Evolutionary conservation across 2,888 invertebrate genomes (phyloP).

Genomic region (Nomada hirtipes): DNA sequence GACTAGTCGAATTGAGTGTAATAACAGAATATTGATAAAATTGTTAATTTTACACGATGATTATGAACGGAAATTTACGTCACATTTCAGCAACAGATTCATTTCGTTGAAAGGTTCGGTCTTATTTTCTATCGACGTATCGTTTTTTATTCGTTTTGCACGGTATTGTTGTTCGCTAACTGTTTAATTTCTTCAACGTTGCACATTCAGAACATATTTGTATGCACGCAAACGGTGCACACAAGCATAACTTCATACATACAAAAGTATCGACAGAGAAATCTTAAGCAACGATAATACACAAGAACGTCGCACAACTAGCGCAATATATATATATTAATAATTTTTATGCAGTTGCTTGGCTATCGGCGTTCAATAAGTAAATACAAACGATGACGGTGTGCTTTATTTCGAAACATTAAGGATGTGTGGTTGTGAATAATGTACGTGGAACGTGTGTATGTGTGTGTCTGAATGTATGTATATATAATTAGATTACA

Average conservation of each 20-base stretch:
- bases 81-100: too few species aligned
- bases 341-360: slow-evolving; percentile 52
- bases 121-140: not conserved
- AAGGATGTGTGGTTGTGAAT: slow-evolving; percentile 8
- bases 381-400: slow-evolving; percentile 46
- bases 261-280: slow-evolving; percentile 59
- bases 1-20: not conserved
- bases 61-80: not conserved
- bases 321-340: slow-evolving; percentile 51
- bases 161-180: slow-evolving; percentile 54
- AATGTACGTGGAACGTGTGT: not conserved
- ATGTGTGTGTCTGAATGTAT: not conserved
- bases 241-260: slow-evolving; percentile 60
- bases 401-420: slow-evolving; percentile 30
- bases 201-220: slow-evolving; percentile 58
- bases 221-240: slow-evolving; percentile 58
- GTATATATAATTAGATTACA: too few species aligned
- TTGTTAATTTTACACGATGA: not conserved
- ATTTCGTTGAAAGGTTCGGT: too few species aligned
- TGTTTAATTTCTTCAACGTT: slow-evolving; percentile 49
- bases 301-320: slow-evolving; percentile 59
- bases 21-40: not conserved
- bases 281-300: slow-evolving; percentile 58
- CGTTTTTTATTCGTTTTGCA: slow-evolving; percentile 29
- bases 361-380: slow-evolving; percentile 55